Evolutionary conservation across 2,113 vertebrate species (phyloP).

Genomic region (Sprattus sprattus): DNA sequence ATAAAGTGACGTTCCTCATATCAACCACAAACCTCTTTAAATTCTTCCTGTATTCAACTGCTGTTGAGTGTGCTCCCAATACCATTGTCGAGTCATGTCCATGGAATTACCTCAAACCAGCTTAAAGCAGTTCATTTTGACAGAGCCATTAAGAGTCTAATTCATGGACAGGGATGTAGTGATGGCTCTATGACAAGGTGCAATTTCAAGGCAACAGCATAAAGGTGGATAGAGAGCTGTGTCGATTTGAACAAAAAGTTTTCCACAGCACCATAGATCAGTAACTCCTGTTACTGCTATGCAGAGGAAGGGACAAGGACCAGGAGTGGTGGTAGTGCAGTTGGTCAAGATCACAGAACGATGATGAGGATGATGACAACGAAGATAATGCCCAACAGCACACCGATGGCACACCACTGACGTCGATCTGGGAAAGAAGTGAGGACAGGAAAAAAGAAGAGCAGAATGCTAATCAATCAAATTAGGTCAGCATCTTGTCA

Average conservation of each 20-base stretch:
- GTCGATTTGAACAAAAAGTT: background rate
- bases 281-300: background rate
- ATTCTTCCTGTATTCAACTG: background rate
- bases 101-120: background rate
- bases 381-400: constrained; percentile 84
- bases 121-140: background rate
- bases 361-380: constrained; percentile 88
- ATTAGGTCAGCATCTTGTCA: no score
- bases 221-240: background rate
- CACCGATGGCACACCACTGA: constrained; percentile 94
- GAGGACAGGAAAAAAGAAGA: background rate
- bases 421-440: constrained; percentile 81
- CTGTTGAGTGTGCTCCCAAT: background rate
- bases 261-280: background rate
- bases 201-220: background rate
- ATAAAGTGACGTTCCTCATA: background rate
- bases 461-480: background rate
- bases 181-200: background rate
- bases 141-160: background rate
- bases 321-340: background rate
- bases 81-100: background rate
- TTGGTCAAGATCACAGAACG: constrained; percentile 74
- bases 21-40: background rate
- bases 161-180: background rate
- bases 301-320: background rate